Evolutionary conservation across 2,113 vertebrate species (phyloP).

Genomic region (Coptodon rendalli): DNA sequence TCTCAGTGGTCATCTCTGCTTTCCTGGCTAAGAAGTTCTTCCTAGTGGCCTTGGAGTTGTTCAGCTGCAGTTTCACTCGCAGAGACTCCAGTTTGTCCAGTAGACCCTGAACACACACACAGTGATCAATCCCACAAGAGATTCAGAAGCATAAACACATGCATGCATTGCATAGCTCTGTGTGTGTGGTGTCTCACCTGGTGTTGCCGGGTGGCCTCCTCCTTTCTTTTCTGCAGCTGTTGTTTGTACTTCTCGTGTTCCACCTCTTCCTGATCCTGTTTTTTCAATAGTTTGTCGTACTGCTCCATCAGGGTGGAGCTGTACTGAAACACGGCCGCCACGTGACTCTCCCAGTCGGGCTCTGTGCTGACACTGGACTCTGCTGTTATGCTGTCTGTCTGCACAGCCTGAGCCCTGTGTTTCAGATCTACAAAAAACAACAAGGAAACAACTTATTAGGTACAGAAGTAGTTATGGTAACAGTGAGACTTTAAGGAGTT

Average conservation of each 20-base stretch:
- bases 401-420: slow-evolving; percentile 1
- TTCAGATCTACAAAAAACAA: background rate
- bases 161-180: background rate
- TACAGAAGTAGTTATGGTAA: rapidly evolving
- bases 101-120: slow-evolving; percentile 29
- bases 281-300: background rate
- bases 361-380: slow-evolving; percentile 28
- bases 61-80: slow-evolving; percentile 61
- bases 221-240: slow-evolving; percentile 42
- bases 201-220: slow-evolving; percentile 28
- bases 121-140: background rate
- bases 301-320: background rate
- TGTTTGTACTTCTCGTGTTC: background rate
- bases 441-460: background rate
- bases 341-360: slow-evolving; percentile 40
- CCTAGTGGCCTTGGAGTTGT: slow-evolving; percentile 52
- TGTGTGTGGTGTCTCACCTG: background rate
- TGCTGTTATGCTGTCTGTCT: background rate
- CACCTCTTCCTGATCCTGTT: slow-evolving; percentile 11
- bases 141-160: background rate
- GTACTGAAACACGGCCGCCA: slow-evolving; percentile 7
- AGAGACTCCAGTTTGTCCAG: slow-evolving; percentile 55
- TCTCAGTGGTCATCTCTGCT: slow-evolving; percentile 43
- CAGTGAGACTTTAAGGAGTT: background rate
- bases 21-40: slow-evolving; percentile 61